Evolutionary conservation across 1,140 invertebrate genomes (phyloP), one percentile per base, ranked within the genome.

Genomic region (Campoletis sonorensis): DNA sequence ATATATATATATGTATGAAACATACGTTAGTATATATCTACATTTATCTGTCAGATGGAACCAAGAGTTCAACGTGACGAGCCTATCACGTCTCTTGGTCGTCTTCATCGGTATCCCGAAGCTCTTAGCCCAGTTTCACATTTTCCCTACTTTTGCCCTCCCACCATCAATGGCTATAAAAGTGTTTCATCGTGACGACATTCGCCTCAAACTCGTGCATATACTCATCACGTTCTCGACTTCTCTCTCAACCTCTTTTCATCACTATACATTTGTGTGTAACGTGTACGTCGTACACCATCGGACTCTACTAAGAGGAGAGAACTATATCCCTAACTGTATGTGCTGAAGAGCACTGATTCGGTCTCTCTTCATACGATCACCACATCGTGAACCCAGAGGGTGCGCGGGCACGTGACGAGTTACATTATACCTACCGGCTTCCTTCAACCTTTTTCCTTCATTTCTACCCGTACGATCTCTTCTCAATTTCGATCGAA

Each of bases 181-280:
- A 64, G 45, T 51, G 49, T 51, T n/a, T n/a, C 72, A 51, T 54
- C 72, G 72, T 16, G 10, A 8, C 72, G 70, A 72, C 70, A 72
- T 40, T 54, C 51, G n/a, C n/a, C 51, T 54, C 16, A n/a, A 54
- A 10, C 11, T 64, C 61, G 21, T 27, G 61, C 61, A 64, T 27
- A 27, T 64, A 75, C 23, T 75, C 72, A 54, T 58, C 72, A 23
- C 54, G 45, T 54, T 75, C 72, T 54, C 49, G 72, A 75, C 72
- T 10, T 75, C 49, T 58, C 10, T 75, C 49, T 75, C 72, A 75
- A 23, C 21, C 72, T 30, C 72, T 30, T 75, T 75, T 49, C 70
- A 49, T 45, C 61, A 27, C 23, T 64, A 64, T 64, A 10, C 27
- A 7, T 21, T 10, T n/a, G 54, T 58, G 13, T 27, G 26, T 23